These are phyloP conservation scores for Pampus argenteus DNA, from an alignment of 2,797 vertebrate genomes.

Conservation along the genomic window DNA sequence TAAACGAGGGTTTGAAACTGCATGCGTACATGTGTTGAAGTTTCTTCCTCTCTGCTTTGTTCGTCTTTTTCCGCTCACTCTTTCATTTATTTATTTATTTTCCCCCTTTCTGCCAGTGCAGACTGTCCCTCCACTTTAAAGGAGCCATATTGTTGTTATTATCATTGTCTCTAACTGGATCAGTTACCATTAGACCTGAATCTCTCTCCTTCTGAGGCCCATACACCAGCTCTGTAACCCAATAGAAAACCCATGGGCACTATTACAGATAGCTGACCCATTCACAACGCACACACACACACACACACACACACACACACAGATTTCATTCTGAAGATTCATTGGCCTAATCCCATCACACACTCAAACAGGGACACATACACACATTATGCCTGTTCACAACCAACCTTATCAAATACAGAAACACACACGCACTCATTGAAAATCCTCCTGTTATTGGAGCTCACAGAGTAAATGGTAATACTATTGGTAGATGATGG, in stretches of 20 bases:
- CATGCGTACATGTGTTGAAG: slow-evolving; percentile 28
- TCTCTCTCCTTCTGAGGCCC: slow-evolving; percentile 79
- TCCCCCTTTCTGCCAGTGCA: slow-evolving; percentile 33
- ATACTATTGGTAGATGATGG: slow-evolving; percentile 56
- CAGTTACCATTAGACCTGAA: slow-evolving; percentile 83
- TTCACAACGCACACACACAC: slow-evolving; percentile 57
- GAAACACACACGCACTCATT: slow-evolving; percentile 52
- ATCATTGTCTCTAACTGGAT: slow-evolving; percentile 81
- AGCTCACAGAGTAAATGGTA: slow-evolving; percentile 68
- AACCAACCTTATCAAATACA: slow-evolving; percentile 56
- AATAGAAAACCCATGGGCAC: slow-evolving; percentile 82
- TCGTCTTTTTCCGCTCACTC: slow-evolving; percentile 7
- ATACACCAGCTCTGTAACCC: slow-evolving; percentile 77
- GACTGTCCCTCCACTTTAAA: slow-evolving; percentile 73
- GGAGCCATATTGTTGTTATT: slow-evolving; percentile 80
- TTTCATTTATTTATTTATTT: not conserved
- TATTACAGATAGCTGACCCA: slow-evolving; percentile 72
- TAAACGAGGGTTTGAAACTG: not conserved
- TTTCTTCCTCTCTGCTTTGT: slow-evolving; percentile 29
- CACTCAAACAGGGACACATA: slow-evolving; percentile 67
- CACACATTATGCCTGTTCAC: slow-evolving; percentile 57
- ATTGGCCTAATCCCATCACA: slow-evolving; percentile 79
- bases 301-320: slow-evolving; percentile 58
- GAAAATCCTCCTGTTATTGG: slow-evolving; percentile 69
- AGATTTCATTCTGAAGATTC: slow-evolving; percentile 82